Percentiles rank a stretch among this genome's conserved stretches.
These are phyloP conservation scores for Pristionchus maxplancki DNA, from an alignment of 2,888 invertebrate species.

Conservation along the genomic window DNA sequence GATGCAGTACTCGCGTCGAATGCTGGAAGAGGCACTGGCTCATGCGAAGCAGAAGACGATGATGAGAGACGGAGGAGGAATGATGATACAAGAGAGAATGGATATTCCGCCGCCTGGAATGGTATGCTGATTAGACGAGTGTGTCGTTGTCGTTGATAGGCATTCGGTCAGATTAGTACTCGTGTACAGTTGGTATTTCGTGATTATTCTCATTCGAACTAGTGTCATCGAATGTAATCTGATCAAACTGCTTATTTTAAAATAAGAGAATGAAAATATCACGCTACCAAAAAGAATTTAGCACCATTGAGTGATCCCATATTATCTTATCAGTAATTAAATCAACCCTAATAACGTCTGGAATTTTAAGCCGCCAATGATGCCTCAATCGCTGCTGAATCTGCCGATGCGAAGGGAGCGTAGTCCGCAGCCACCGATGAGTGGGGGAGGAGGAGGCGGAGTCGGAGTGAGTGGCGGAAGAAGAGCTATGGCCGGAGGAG, in stretches of 20 bases:
- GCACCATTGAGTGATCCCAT: too few species aligned
- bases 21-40: constrained; percentile 38
- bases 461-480: neutral
- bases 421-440: constrained; percentile 10
- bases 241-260: too few species aligned
- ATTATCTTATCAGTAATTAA: too few species aligned
- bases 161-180: too few species aligned
- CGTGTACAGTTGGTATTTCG: too few species aligned
- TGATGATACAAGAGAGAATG: neutral
- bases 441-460: neutral
- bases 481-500: constrained; percentile 43
- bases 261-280: too few species aligned
- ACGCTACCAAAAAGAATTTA: too few species aligned
- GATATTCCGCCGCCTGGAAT: constrained; percentile 25
- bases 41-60: neutral
- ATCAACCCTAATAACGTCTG: too few species aligned
- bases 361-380: neutral
- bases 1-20: constrained; percentile 44
- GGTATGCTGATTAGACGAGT: too few species aligned
- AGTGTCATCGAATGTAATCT: too few species aligned
- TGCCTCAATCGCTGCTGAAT: constrained; percentile 3
- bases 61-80: constrained; percentile 26
- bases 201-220: too few species aligned
- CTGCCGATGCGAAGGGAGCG: constrained; percentile 21
- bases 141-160: too few species aligned